Percentiles rank a stretch among this genome's conserved stretches.
These are phyloP conservation scores for Marcusenius ussheri DNA, from an alignment of 2,113 vertebrate genomes.

Conservation along the genomic window DNA sequence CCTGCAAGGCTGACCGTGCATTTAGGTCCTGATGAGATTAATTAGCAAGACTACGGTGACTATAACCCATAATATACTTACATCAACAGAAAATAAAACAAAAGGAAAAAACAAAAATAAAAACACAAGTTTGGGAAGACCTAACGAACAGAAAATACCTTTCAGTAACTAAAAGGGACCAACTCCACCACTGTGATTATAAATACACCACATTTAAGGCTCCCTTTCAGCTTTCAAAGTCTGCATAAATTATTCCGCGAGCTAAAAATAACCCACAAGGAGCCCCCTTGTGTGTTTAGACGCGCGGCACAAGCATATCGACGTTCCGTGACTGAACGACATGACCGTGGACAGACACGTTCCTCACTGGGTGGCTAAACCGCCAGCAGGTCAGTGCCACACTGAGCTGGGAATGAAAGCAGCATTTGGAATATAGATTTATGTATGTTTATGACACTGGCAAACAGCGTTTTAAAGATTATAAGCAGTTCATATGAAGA, in stretches of 20 bases:
- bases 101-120: neutral
- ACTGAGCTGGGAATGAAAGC: neutral
- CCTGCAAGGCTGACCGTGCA: neutral
- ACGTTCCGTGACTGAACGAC: neutral
- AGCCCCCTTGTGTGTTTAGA: neutral
- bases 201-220: neutral
- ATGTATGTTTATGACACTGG: neutral
- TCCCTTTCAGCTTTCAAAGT: neutral
- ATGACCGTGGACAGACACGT: neutral
- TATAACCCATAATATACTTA: neutral
- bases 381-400: neutral
- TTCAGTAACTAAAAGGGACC: neutral
- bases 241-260: neutral
- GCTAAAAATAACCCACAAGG: neutral
- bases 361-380: neutral
- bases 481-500: neutral
- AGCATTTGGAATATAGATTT: neutral
- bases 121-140: neutral
- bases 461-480: neutral
- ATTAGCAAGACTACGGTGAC: neutral
- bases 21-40: neutral
- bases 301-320: too few relatives aligned
- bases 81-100: neutral
- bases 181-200: neutral
- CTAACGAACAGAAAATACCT: neutral